Percentiles rank a stretch among this genome's conserved stretches.
phyloP scores from a whole-genome alignment of 1,140 invertebrate species.

The Brachionus manjavacas region DNA sequence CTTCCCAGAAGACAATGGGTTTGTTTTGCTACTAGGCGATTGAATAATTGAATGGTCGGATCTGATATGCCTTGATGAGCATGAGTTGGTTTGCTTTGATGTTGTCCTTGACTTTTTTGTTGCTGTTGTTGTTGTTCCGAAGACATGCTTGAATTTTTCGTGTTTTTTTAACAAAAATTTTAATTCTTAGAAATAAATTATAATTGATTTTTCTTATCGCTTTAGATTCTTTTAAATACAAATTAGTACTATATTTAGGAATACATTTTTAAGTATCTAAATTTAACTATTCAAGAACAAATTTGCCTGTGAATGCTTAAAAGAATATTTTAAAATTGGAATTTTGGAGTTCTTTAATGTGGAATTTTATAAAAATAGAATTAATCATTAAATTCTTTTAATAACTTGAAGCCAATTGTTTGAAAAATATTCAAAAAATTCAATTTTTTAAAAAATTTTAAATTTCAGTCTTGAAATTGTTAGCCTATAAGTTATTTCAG shows the following conservation, averaged over 20 bases:
- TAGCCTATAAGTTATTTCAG: too few relatives aligned
- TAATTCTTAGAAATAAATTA: background rate
- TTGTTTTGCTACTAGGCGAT: background rate
- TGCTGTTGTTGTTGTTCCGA: background rate
- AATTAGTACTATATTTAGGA: background rate
- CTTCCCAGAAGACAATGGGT: slow-evolving; percentile 44
- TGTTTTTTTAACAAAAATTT: background rate
- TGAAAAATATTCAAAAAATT: background rate
- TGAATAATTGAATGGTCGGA: slow-evolving; percentile 36
- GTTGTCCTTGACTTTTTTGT: background rate
- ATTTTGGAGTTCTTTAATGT: background rate
- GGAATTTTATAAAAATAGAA: background rate
- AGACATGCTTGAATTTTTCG: background rate
- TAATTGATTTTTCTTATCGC: background rate
- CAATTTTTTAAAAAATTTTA: background rate
- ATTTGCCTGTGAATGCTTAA: background rate
- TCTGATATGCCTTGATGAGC: background rate
- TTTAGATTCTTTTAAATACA: background rate
- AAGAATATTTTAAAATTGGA: background rate
- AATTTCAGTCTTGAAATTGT: too few relatives aligned
- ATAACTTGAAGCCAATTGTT: background rate
- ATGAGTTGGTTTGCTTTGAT: background rate
- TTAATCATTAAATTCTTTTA: background rate
- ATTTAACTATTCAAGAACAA: background rate
- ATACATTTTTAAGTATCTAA: background rate